Conservation (phyloP, 2,888 invertebrate genomes). For the Dryocosmus kuriphilus region DNA sequence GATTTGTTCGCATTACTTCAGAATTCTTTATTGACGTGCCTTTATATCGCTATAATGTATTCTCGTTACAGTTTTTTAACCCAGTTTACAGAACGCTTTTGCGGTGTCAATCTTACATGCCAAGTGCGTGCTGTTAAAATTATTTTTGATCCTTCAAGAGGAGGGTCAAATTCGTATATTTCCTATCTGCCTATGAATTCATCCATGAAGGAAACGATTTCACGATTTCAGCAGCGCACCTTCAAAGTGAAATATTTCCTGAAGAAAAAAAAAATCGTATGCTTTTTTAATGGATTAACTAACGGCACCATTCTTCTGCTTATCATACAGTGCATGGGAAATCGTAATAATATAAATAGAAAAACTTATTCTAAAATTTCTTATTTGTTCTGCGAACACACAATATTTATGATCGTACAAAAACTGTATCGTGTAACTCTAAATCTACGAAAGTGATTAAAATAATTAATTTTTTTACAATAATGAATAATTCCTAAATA, state of each 20-base stretch:
- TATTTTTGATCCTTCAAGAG: not conserved
- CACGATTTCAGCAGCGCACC: not conserved
- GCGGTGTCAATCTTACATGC: conserved; percentile 12
- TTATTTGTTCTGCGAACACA: conserved; percentile 12
- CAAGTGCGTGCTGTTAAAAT: not conserved
- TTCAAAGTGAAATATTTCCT: not conserved
- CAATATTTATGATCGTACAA: conserved; percentile 40
- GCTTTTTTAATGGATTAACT: conserved; percentile 45
- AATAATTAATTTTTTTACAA: conserved; percentile 36
- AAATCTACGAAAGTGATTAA: conserved; percentile 43
- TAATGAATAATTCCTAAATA: not conserved
- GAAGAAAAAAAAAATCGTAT: not conserved
- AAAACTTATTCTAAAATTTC: not conserved
- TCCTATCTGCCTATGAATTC: not conserved
- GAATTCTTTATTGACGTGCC: conserved; percentile 26
- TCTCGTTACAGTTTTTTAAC: conserved; percentile 20
- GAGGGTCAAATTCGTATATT: conserved; percentile 1
- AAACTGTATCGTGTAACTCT: conserved; percentile 40
- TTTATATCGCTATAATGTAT: conserved; percentile 19
- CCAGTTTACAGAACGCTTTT: conserved; percentile 21
- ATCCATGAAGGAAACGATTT: not conserved
- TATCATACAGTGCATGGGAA: not conserved
- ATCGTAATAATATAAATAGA: not conserved
- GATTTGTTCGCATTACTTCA: conserved; percentile 9
- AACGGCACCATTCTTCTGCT: conserved; percentile 40